Conservation (phyloP, 1,140 invertebrate genomes). For the Argopecten irradians region DNA sequence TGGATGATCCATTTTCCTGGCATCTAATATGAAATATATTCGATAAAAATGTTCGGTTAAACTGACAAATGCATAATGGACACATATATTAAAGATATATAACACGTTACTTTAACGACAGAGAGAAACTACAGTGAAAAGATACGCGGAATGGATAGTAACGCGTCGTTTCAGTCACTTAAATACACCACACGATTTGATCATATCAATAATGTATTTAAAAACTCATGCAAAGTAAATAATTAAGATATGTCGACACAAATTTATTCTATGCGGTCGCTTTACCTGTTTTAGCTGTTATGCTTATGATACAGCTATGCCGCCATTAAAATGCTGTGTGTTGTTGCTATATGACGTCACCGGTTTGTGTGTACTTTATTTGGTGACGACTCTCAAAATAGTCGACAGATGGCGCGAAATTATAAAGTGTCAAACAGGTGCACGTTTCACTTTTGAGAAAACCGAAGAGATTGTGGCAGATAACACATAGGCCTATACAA, state of each 20-base stretch:
- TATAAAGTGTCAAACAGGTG: background rate
- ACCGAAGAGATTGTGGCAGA: too few species aligned
- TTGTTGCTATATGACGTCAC: conserved; percentile 62
- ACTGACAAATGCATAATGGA: too few species aligned
- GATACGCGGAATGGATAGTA: background rate
- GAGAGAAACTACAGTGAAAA: too few species aligned
- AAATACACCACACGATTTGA: background rate
- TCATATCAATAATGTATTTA: background rate
- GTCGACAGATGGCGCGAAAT: background rate
- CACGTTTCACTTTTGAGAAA: background rate
- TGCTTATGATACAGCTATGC: conserved; percentile 19
- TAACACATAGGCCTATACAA: too few species aligned
- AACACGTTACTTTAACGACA: too few species aligned
- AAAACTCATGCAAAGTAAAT: background rate
- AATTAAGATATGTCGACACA: background rate
- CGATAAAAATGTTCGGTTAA: too few species aligned
- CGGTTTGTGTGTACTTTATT: conserved; percentile 32
- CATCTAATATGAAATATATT: too few species aligned
- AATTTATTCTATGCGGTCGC: conserved; percentile 32
- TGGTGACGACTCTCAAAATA: background rate
- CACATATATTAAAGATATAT: too few species aligned
- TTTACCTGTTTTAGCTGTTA: conserved; percentile 48
- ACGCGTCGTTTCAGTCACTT: background rate
- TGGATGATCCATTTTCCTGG: too few species aligned
- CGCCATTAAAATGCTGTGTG: conserved; percentile 44